Base-by-base conservation (phyloP, 2,888 invertebrate genomes). In the Lasioglossum figueresi region DNA sequence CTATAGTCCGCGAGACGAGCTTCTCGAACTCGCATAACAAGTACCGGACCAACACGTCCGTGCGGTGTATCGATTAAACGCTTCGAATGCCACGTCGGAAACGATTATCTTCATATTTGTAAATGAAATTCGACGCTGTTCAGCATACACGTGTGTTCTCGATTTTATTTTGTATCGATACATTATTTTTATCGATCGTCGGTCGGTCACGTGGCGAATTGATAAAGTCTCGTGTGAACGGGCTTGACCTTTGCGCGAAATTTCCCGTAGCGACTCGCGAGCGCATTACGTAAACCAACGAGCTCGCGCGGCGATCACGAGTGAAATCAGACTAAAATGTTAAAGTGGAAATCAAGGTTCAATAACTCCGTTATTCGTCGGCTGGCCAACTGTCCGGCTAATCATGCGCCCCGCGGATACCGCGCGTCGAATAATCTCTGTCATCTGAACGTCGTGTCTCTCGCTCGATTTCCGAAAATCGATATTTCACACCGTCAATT, bases 331-430 rank as follows among this genome's bases (percentile, higher is more conserved):
- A 82, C 84, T 85, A 85, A 76, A 90, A 90, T 86, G 89, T 80
- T 88, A 88, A 88, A 90, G 86, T 89, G 89, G 90, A 90, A 89
- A 90, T 88, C 90, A 90, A 90, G 88, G 91, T 90, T 90, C 90
- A 88, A 87, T 88, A 90, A 88, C 90, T 89, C 75, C 78, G 90
- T 85, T 86, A 90, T 90, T 86, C 72, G 45, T 74, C 43, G 16
- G 63, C 63, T 84, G 73, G 66, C 48, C 6, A 19, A 66, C 66
- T 6, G 19, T 66, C 59, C 71, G 37, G 45, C 70, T 48, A 74
- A 74, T 59, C 76, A 52, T 23, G 14, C 66, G 31, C 76, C 66
- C 59, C 10, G 70, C 16, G 40, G 37, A 40, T 4, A 31, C 2
- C 4, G 4, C n/a, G 12, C 59, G 52, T 8, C 52, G 52, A 48